phyloP scores from a whole-genome alignment of 2,113 vertebrate genomes.

The Morone saxatilis region DNA sequence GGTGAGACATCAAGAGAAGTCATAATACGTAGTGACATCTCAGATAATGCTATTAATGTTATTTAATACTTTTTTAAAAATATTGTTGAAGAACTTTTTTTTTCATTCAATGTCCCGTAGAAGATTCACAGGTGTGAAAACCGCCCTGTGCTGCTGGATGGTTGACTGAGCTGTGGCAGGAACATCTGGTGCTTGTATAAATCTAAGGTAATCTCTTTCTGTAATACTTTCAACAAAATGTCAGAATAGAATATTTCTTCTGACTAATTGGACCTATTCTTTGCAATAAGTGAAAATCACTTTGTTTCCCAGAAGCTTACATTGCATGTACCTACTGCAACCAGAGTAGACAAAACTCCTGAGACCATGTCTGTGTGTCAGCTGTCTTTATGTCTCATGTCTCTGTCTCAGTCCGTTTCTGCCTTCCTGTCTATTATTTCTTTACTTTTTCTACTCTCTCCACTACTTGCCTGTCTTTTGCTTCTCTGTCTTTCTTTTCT shows the following conservation, averaged over 20 bases:
- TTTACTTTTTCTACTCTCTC: neutral
- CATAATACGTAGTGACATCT: neutral
- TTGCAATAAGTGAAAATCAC: slow-evolving; percentile 37
- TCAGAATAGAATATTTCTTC: neutral
- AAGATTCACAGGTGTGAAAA: slow-evolving; percentile 29
- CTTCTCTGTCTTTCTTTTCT: neutral
- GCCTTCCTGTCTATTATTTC: neutral
- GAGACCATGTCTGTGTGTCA: neutral
- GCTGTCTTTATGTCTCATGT: neutral
- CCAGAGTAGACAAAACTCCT: neutral
- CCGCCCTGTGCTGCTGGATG: slow-evolving; percentile 39
- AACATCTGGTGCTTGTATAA: slow-evolving; percentile 21
- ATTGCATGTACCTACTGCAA: neutral
- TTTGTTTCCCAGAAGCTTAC: slow-evolving; percentile 39
- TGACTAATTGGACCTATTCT: neutral
- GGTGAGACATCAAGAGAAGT: neutral
- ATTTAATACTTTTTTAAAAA: neutral
- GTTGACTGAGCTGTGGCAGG: slow-evolving; percentile 31
- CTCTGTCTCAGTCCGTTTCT: neutral
- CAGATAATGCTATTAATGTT: neutral
- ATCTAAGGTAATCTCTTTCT: slow-evolving; percentile 42
- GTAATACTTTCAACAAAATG: neutral
- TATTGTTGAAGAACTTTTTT: neutral
- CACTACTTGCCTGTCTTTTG: neutral
- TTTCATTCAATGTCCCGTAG: neutral